Conservation (phyloP, 2,797 vertebrate species). For the Pangasius larnaudii region DNA sequence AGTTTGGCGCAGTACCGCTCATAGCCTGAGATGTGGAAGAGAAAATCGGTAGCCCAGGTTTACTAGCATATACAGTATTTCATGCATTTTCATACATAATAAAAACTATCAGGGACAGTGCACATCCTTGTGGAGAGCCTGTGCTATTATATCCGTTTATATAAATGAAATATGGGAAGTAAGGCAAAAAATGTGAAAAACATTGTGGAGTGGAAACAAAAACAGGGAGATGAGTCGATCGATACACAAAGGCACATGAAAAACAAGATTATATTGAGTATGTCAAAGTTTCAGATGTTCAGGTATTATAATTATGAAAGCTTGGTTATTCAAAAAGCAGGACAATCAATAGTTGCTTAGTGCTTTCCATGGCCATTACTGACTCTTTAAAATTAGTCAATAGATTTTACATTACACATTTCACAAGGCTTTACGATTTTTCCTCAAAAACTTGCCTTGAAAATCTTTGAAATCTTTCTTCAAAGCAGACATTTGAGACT, state of each 20-base stretch:
- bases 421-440: constrained; percentile 26
- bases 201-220: background rate
- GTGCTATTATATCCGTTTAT: background rate
- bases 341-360: constrained; percentile 46
- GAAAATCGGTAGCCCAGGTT: background rate
- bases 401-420: constrained; percentile 43
- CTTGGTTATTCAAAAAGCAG: constrained; percentile 46
- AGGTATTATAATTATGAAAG: constrained; percentile 34
- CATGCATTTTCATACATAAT: constrained; percentile 1
- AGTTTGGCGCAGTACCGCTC: background rate
- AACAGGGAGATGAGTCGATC: constrained; percentile 30
- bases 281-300: constrained; percentile 33
- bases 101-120: background rate
- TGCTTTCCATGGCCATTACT: constrained; percentile 38
- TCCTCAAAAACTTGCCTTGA: constrained; percentile 10
- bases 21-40: too few relatives aligned
- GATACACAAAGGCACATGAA: constrained; percentile 36
- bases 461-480: constrained; percentile 18
- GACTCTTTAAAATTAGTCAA: constrained; percentile 39
- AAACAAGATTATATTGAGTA: constrained; percentile 38
- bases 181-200: background rate
- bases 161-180: background rate
- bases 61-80: background rate
- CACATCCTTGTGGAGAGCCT: constrained; percentile 10
- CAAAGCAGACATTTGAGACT: constrained; percentile 2